A percentile compares a stretch with the other conserved stretches of the same genome.
These are phyloP conservation scores for Holothuria scabra DNA, from an alignment of 53 echinoderm and acorn worm genomes.

Conservation along the genomic window DNA sequence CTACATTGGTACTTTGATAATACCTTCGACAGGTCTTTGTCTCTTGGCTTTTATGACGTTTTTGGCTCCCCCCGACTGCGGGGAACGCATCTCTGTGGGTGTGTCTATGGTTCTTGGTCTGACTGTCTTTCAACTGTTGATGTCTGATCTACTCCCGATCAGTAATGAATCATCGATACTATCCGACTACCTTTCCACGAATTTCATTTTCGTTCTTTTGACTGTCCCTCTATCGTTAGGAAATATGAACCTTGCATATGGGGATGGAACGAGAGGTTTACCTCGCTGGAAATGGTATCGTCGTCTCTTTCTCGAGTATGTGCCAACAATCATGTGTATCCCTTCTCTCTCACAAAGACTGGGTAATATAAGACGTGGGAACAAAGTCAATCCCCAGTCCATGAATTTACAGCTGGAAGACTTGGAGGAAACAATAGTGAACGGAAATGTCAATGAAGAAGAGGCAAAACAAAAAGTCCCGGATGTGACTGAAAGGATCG, in stretches of 20 bases:
- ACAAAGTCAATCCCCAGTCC: too few species aligned
- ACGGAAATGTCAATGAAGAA: too few species aligned
- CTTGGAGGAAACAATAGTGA: too few species aligned
- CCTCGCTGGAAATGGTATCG: neutral
- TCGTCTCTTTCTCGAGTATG: neutral
- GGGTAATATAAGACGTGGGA: neutral
- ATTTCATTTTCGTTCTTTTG: slow-evolving; percentile 12
- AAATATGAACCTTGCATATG: slow-evolving; percentile 7
- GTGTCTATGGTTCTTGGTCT: slow-evolving; percentile 43
- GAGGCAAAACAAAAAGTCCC: too few species aligned
- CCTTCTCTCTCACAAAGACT: neutral
- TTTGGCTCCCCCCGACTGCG: slow-evolving; percentile 14
- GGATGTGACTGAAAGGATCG: too few species aligned
- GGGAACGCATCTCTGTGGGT: slow-evolving; percentile 12
- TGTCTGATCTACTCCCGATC: slow-evolving; percentile 36
- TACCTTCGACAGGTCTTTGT: neutral
- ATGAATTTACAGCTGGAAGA: too few species aligned
- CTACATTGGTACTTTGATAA: too few species aligned
- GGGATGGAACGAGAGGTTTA: neutral
- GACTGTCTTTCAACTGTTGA: slow-evolving; percentile 28
- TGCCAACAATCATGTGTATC: neutral
- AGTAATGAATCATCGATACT: neutral
- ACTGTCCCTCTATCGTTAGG: slow-evolving; percentile 16
- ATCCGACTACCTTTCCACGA: neutral
- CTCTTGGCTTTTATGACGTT: slow-evolving; percentile 11